These are phyloP conservation scores for Amphimallon solstitiale DNA, from an alignment of 2,888 invertebrate genomes.

Conservation along the genomic window DNA sequence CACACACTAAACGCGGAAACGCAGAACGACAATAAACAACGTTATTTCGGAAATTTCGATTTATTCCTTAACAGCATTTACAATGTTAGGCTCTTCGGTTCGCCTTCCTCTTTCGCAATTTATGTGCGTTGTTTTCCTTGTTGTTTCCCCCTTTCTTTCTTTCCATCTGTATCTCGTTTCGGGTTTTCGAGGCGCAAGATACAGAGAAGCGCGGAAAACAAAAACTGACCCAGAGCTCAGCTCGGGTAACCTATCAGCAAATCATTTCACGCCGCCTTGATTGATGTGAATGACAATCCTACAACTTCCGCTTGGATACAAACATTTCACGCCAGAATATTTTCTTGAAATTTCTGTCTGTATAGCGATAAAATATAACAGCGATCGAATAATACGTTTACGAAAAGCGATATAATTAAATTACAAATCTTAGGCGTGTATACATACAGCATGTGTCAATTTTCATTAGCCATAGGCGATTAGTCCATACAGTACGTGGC, in stretches of 20 bases:
- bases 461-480: no score
- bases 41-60: constrained; percentile 9
- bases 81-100: not conserved
- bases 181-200: no score
- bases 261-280: constrained; percentile 10
- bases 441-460: no score
- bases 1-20: no score
- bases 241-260: not conserved
- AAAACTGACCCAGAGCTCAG: not conserved
- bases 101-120: not conserved
- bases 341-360: not conserved
- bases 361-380: not conserved
- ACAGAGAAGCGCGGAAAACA: no score
- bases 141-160: not conserved
- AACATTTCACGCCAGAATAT: not conserved
- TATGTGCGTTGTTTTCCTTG: not conserved
- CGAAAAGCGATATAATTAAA: no score
- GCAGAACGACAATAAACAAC: constrained; percentile 8
- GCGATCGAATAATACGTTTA: constrained; percentile 2
- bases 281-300: constrained; percentile 25
- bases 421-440: no score
- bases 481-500: no score
- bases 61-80: no score
- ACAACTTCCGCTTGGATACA: constrained; percentile 14
- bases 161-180: no score